Percentiles rank a stretch among this genome's conserved stretches.
phyloP scores from a whole-genome alignment of 2,888 invertebrate genomes.

The Hedya salicella region DNA sequence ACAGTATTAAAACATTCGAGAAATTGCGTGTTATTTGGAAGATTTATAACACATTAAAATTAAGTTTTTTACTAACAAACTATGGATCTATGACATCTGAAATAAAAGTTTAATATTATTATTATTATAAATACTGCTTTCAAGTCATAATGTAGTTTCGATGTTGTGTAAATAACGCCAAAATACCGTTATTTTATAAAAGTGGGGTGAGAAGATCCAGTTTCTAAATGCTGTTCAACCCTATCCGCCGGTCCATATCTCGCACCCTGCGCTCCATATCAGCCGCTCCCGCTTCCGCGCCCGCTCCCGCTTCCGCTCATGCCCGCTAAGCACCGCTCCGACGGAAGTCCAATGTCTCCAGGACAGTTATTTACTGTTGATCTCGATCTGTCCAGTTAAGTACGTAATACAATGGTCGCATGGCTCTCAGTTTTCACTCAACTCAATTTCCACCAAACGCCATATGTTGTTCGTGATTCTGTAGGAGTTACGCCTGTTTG shows the following conservation, averaged over 20 bases:
- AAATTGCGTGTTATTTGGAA: too few species aligned
- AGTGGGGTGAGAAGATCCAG: neutral
- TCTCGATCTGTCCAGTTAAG: conserved; percentile 42
- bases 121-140: too few species aligned
- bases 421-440: neutral
- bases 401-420: conserved; percentile 29
- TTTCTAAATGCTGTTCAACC: conserved; percentile 11
- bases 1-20: too few species aligned
- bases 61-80: too few species aligned
- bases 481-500: neutral
- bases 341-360: conserved; percentile 40
- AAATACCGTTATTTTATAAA: too few species aligned
- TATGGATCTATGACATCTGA: too few species aligned
- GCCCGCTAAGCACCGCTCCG: conserved; percentile 39
- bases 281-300: conserved; percentile 30
- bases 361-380: conserved; percentile 43
- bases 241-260: conserved; percentile 24
- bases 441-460: neutral
- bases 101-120: too few species aligned
- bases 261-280: conserved; percentile 20
- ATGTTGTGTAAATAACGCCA: too few species aligned
- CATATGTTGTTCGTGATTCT: neutral
- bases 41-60: too few species aligned
- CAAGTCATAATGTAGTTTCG: too few species aligned
- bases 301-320: conserved; percentile 40